Evolutionary conservation across 2,888 invertebrate genomes (phyloP), one percentile per base, ranked within the genome.

Genomic region (Aelia acuminata): DNA sequence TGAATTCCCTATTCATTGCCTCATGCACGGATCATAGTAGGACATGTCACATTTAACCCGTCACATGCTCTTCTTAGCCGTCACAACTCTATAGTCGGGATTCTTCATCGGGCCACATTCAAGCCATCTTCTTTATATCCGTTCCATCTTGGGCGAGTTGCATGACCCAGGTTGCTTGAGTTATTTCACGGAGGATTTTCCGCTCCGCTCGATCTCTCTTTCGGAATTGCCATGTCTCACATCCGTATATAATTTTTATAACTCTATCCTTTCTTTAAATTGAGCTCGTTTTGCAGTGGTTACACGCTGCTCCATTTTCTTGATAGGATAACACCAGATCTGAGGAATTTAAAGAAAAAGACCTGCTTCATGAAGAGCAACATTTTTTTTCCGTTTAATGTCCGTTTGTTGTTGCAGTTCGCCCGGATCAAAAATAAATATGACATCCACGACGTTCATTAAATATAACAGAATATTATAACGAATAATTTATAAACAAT

Each of bases 121-220:
- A 57, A 13, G 11, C 1, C 2, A 57, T 57, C 10, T 26, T 13
- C 57, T 57, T 57, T 57, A 7, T 57, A 57, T 26, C 26, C 4
- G 57, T 13, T 57, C 57, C 57, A 26, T n/a, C 11, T n/a, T n/a
- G 3, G 18, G 26, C 26, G 26, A 57, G 50, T 8, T 53, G n/a
- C 50, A 53, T 22, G 50, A n/a, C 50, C 50, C 50, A 53, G 57
- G 26, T 13, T 57, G 26, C 26, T 26, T 57, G 26, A 63, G 63
- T 31, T 31, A 18, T 63, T 63, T 63, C 63, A 63, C 31, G 31
- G 63, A 63, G 63, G 63, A 63, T 63, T 63, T 63, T 63, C 18
- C 31, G 31, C 63, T 63, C 5, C 18, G 31, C 63, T 63, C 31
- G 18, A 31, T 31, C 63, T 63, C 31, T 3, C 13, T 63, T 31